Base-by-base conservation (phyloP, 2,797 vertebrate genomes). In the Iguana delicatissima region DNA sequence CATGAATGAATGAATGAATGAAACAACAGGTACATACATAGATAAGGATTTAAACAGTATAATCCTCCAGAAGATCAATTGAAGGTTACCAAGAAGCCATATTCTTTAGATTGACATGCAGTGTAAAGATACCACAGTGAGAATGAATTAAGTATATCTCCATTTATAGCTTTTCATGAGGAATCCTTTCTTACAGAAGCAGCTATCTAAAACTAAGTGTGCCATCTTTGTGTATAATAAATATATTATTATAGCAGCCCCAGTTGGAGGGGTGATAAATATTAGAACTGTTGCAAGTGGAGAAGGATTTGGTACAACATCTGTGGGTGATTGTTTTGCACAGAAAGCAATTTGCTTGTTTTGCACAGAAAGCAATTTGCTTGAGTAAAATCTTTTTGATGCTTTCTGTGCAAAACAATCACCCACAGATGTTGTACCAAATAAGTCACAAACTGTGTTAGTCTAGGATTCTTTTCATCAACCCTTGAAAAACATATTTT, bases 41-140 rank as follows among this genome's bases (percentile, higher is more conserved):
- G 10, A 91, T 81, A 87, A 91, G 62, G 29, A 80, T 29, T 55
- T 81, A 57, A 92, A 90, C 90, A 32, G 35, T 82, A 24, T 1
- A 5, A 0, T 77, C 86, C 16, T 81, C 72, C 55, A 46, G 26
- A 57, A 0, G 46, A 88, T 80, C 4, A 13, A 62, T 3, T 22
- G 38, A 3, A 81, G 69, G 8, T 85, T 50, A 6, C 38, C 90
- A 90, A 80, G 86, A 7, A 76, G 59, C 1, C 82, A 8, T 6
- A 79, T 7, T 83, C 0, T 52, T 87, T 91, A 89, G 32, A 89
- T 4, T 93, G 6, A 57, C 85, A 69, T 32, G 67, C 29, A 69
- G 57, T 26, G 18, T 18, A 16, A 3, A 35, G 2, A 26, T 26
- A n/a, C 1, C 6, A 0, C 35, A 83, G 13, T 62, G 76, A 50